A percentile compares a stretch with the other conserved stretches of the same genome.
Conservation (phyloP, 2,888 invertebrate genomes). For the Margaritifera margaritifera region DNA sequence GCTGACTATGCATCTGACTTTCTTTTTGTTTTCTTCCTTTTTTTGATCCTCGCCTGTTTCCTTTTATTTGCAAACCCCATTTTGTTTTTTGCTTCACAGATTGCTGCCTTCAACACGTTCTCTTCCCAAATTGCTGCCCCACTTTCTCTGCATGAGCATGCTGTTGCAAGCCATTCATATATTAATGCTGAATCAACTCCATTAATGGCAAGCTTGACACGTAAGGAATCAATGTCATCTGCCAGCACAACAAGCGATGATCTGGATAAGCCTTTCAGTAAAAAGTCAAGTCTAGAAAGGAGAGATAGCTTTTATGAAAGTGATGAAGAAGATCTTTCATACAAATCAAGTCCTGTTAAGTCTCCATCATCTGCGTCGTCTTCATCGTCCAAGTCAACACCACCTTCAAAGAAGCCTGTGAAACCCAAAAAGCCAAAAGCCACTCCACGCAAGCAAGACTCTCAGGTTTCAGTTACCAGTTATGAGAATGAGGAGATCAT, state of each 20-base stretch:
- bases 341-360: slow-evolving; percentile 1
- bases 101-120: slow-evolving; percentile 15
- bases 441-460: slow-evolving; percentile 41
- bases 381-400: slow-evolving; percentile 3
- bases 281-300: slow-evolving; percentile 19
- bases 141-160: slow-evolving; percentile 25
- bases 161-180: slow-evolving; percentile 1
- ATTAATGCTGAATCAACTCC: slow-evolving; percentile 2
- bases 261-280: slow-evolving; percentile 2
- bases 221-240: slow-evolving; percentile 19
- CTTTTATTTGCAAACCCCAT: slow-evolving; percentile 1
- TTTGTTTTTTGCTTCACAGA: slow-evolving; percentile 28
- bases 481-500: slow-evolving; percentile 50
- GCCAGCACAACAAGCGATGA: slow-evolving; percentile 17
- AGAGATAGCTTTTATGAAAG: slow-evolving; percentile 65
- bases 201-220: slow-evolving; percentile 2
- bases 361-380: slow-evolving; percentile 12
- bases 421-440: slow-evolving; percentile 39
- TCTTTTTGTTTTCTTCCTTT: not conserved
- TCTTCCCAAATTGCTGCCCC: slow-evolving; percentile 24
- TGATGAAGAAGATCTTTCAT: slow-evolving; percentile 49
- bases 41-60: slow-evolving; percentile 8
- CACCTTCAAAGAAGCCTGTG: slow-evolving; percentile 20
- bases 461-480: slow-evolving; percentile 36
- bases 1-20: no score